Conservation (phyloP, 1,140 invertebrate genomes). For the Watersipora subatra region DNA sequence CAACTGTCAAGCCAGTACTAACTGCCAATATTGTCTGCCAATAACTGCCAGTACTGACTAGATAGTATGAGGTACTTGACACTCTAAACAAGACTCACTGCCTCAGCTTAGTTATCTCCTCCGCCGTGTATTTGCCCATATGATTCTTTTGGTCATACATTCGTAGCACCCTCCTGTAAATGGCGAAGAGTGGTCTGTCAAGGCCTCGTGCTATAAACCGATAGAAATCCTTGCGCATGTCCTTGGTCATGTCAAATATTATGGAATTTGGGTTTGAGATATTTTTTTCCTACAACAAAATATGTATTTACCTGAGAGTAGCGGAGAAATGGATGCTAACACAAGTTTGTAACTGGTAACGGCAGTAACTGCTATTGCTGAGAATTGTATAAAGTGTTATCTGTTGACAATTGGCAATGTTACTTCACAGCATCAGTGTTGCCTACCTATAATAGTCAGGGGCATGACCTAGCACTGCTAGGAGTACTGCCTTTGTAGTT, state of each 20-base stretch:
- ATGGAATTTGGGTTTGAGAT: constrained; percentile 41
- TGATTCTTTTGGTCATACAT: constrained; percentile 47
- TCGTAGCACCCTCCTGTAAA: constrained; percentile 43
- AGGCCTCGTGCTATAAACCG: constrained; percentile 40
- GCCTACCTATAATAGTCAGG: too few species aligned
- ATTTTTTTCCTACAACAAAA: constrained; percentile 27
- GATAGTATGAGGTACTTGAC: too few species aligned
- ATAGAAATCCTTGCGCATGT: constrained; percentile 45
- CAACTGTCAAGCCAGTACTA: too few species aligned
- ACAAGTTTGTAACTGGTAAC: not conserved
- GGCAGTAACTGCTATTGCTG: not conserved
- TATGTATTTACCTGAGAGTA: constrained; percentile 38
- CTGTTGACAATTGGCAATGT: too few species aligned
- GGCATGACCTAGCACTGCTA: too few species aligned
- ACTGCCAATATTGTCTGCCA: too few species aligned
- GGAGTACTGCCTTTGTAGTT: too few species aligned
- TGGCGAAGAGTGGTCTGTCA: constrained; percentile 43
- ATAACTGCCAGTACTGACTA: too few species aligned
- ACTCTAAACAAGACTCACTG: too few species aligned
- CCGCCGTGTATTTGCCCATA: constrained; percentile 43
- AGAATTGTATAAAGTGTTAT: too few species aligned
- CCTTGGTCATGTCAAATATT: constrained; percentile 45
- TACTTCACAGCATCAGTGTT: too few species aligned
- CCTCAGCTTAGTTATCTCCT: constrained; percentile 42
- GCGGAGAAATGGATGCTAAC: constrained; percentile 16